Percentiles rank a stretch among this genome's conserved stretches.
Conservation (phyloP, 2,888 invertebrate genomes). For the Drosophila eohydei region DNA sequence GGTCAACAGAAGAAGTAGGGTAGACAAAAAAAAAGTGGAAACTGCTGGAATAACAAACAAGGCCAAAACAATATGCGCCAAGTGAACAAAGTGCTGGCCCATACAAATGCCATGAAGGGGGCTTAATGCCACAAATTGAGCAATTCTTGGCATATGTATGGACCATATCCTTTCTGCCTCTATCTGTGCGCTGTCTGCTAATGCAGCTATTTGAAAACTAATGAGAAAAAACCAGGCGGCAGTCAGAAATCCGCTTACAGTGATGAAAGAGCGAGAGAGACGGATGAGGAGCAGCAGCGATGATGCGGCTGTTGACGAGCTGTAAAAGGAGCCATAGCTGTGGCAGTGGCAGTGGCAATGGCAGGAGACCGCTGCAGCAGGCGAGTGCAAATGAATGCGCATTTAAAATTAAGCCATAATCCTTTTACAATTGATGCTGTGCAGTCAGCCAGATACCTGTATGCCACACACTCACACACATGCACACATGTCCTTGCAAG, state of each 20-base stretch:
- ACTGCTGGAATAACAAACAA: constrained; percentile 77
- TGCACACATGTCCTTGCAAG: constrained; percentile 35
- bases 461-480: constrained; percentile 35
- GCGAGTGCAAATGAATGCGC: constrained; percentile 77
- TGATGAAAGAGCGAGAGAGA: constrained; percentile 37
- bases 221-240: constrained; percentile 63
- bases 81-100: constrained; percentile 35
- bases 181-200: constrained; percentile 51
- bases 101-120: constrained; percentile 29
- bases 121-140: constrained; percentile 80
- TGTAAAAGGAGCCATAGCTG: not conserved
- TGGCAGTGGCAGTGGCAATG: constrained; percentile 3
- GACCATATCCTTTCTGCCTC: constrained; percentile 18
- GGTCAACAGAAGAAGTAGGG: constrained; percentile 24
- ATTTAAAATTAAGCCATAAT: constrained; percentile 81
- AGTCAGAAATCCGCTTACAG: constrained; percentile 75
- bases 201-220: constrained; percentile 80
- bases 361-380: constrained; percentile 13
- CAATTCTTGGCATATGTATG: constrained; percentile 62
- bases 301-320: not conserved
- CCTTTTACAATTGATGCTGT: constrained; percentile 82
- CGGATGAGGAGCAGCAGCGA: not conserved
- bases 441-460: constrained; percentile 73
- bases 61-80: constrained; percentile 43
- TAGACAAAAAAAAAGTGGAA: constrained; percentile 5